Conservation (phyloP, 2,797 vertebrate species). For the Rhabdomys pumilio region DNA sequence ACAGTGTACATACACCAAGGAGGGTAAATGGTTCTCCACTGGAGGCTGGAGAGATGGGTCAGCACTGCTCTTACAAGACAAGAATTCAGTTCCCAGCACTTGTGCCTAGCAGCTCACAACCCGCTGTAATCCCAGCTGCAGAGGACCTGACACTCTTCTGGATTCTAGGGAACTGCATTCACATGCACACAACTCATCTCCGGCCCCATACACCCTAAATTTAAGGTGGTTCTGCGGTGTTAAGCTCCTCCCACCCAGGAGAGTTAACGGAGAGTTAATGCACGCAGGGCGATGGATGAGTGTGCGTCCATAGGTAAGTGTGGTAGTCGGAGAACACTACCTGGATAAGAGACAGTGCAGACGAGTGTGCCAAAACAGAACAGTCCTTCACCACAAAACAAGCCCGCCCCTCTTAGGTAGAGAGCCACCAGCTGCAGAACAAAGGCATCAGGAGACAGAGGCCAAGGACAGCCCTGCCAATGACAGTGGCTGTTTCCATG, state of each 20-base stretch:
- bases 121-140: background rate
- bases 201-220: background rate
- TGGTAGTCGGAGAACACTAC: background rate
- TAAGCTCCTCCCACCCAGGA: background rate
- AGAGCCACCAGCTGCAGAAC: background rate
- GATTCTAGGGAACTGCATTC: background rate
- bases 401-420: background rate
- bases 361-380: too few relatives aligned
- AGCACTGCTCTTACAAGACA: background rate
- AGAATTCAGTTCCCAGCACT: background rate
- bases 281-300: background rate
- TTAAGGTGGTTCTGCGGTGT: background rate
- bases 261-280: rapidly evolving
- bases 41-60: background rate
- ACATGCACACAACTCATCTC: background rate
- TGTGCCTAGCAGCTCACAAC: background rate
- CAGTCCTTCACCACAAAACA: background rate
- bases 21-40: background rate
- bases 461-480: background rate
- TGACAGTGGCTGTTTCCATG: background rate
- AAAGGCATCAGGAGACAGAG: background rate
- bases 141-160: background rate
- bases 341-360: background rate
- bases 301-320: rapidly evolving
- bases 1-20: background rate